Conservation (phyloP, 2,113 vertebrate species). For the Petroica traversi region DNA sequence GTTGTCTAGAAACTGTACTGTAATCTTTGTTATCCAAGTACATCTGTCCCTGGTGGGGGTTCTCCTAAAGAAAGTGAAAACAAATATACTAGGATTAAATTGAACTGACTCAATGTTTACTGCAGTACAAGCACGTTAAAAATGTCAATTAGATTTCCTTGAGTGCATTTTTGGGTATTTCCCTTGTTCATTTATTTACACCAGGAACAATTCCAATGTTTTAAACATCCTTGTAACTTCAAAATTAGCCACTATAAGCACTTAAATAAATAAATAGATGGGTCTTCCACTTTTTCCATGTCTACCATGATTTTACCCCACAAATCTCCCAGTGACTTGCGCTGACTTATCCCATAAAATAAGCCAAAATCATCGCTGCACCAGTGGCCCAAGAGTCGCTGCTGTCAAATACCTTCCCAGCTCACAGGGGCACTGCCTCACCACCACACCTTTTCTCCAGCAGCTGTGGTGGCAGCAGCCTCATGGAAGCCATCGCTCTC, state of each 20-base stretch:
- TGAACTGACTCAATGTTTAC: background rate
- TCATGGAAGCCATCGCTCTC: accelerated
- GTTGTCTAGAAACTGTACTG: constrained; percentile 42
- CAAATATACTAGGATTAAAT: background rate
- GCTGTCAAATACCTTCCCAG: background rate
- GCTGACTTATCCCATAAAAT: background rate
- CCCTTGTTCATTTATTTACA: background rate
- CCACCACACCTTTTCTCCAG: background rate
- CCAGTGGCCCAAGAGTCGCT: accelerated
- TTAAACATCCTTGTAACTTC: background rate
- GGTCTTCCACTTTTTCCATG: background rate
- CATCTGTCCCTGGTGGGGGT: constrained; percentile 64
- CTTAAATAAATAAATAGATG: background rate
- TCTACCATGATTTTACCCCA: background rate
- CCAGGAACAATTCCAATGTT: background rate
- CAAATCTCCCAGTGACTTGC: background rate
- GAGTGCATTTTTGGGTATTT: background rate
- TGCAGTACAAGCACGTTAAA: background rate
- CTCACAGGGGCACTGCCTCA: background rate
- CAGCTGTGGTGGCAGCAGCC: background rate
- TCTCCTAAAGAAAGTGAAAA: constrained; percentile 46
- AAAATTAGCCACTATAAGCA: background rate
- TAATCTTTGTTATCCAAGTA: constrained; percentile 83
- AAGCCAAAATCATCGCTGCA: background rate
- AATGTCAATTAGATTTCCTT: background rate